These are phyloP conservation scores for Brenthis ino DNA, from an alignment of 2,888 invertebrate genomes.

Conservation along the genomic window DNA sequence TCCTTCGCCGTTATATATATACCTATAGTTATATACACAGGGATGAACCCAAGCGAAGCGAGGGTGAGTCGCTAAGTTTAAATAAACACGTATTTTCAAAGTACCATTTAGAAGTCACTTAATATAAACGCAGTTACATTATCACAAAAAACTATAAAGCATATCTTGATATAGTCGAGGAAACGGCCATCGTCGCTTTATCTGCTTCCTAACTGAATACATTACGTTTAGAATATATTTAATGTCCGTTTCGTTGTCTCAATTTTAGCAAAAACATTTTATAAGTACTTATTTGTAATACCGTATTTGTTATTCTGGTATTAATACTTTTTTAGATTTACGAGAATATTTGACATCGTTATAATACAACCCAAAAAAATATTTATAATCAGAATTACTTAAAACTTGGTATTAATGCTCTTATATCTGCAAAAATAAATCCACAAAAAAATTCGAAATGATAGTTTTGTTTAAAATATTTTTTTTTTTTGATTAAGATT, in stretches of 20 bases:
- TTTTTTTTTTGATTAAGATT: background rate
- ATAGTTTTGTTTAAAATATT: no score
- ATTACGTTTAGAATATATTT: constrained; percentile 22
- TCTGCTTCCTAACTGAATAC: constrained; percentile 26
- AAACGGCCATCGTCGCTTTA: constrained; percentile 27
- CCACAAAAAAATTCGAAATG: no score
- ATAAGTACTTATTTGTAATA: background rate
- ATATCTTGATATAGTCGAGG: constrained; percentile 26
- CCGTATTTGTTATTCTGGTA: background rate
- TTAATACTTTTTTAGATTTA: no score
- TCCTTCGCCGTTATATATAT: no score
- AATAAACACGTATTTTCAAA: constrained; percentile 8
- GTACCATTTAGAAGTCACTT: background rate
- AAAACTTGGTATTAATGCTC: no score
- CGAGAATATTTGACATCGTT: no score
- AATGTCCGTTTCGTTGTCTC: constrained; percentile 12
- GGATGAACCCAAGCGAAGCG: no score
- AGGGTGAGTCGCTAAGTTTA: background rate
- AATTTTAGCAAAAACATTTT: constrained; percentile 18
- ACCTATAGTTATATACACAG: no score
- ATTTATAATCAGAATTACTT: no score
- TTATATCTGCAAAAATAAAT: no score
- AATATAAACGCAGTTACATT: constrained; percentile 16
- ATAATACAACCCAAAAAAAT: no score
- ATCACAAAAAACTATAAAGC: constrained; percentile 25